phyloP scores from a whole-genome alignment of 2,888 invertebrate species.

The Hipparchia sbordonii region DNA sequence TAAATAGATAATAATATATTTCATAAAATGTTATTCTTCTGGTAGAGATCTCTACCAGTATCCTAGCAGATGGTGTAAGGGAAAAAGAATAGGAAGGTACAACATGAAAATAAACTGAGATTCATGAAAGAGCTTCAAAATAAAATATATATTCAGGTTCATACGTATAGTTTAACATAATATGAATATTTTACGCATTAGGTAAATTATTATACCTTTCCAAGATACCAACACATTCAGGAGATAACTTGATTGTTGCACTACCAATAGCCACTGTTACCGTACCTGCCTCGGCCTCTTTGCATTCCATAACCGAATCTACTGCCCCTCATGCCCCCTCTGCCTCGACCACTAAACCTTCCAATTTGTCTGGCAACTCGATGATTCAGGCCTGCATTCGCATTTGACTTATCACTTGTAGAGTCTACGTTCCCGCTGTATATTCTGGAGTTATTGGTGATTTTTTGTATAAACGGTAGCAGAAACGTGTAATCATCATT shows the following conservation, averaged over 20 bases:
- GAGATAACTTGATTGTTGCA: not conserved
- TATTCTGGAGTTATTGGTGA: not conserved
- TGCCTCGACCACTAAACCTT: not conserved
- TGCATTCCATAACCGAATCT: not conserved
- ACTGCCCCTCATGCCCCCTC: too few relatives aligned
- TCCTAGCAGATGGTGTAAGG: too few relatives aligned
- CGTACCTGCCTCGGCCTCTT: not conserved
- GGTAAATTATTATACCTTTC: not conserved
- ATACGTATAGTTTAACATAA: too few relatives aligned
- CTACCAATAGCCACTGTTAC: not conserved
- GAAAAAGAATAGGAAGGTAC: too few relatives aligned
- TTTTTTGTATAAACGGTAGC: not conserved
- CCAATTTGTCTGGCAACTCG: not conserved
- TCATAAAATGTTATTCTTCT: too few relatives aligned
- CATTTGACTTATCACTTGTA: not conserved
- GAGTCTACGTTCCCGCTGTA: not conserved
- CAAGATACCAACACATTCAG: not conserved
- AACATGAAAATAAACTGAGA: too few relatives aligned
- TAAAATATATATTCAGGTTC: too few relatives aligned
- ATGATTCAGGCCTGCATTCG: not conserved
- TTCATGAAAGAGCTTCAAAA: too few relatives aligned
- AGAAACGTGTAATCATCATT: not conserved
- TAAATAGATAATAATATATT: too few relatives aligned
- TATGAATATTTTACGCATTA: not conserved
- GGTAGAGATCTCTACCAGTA: too few relatives aligned